Evolutionary conservation across 2,888 invertebrate species (phyloP).

Genomic region (Parnassius orleans): DNA sequence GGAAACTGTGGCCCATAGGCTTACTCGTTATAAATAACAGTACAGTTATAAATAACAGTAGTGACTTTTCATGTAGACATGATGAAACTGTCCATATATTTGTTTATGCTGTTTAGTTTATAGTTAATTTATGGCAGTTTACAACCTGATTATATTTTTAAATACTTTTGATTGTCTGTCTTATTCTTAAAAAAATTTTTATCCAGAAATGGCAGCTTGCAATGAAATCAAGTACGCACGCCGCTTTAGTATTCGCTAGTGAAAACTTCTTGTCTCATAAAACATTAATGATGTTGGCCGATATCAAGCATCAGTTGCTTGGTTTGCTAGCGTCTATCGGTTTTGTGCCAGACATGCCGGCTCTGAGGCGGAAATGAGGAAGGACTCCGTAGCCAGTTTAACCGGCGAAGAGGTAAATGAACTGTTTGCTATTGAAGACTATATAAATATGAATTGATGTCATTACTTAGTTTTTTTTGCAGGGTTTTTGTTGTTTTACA

Average conservation of each 20-base stretch:
- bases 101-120: no score
- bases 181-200: conserved; percentile 1
- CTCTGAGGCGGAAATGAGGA: conserved; percentile 74
- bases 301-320: conserved; percentile 91
- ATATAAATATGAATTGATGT: no score
- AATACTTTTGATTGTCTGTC: no score
- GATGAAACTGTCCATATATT: no score
- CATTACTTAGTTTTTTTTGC: no score
- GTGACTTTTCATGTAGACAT: no score
- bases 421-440: neutral
- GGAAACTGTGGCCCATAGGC: no score
- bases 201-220: conserved; percentile 89
- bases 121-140: no score
- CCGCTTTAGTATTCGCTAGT: conserved; percentile 89
- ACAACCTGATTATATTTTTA: no score
- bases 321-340: conserved; percentile 89
- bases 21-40: no score
- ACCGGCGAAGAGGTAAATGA: conserved; percentile 81
- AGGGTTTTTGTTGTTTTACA: no score
- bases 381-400: conserved; percentile 84
- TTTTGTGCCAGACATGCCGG: conserved; percentile 86
- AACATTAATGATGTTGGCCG: conserved; percentile 90
- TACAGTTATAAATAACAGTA: no score
- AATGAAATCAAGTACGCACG: conserved; percentile 83
- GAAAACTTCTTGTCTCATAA: conserved; percentile 91